Evolutionary conservation across 2,797 vertebrate species (phyloP), one percentile per base, ranked within the genome.

Genomic region (Girardinus metallicus): DNA sequence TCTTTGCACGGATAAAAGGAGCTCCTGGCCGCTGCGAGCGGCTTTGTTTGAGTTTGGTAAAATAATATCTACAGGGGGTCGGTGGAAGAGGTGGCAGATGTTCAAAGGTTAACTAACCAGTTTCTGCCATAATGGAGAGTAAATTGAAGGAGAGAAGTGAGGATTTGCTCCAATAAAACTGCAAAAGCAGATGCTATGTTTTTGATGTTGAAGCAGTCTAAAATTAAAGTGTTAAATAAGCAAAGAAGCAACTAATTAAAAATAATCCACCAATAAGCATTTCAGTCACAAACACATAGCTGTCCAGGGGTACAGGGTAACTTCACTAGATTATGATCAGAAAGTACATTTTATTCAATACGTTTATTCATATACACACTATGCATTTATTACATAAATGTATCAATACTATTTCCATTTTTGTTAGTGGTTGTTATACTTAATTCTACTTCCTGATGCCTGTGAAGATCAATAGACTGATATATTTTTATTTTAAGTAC

Each of bases 21-120:
- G 31, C 16, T 36, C 23, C 13, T 39, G 71, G 44, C 68, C 64
- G 43, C 70, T 74, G 78, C 66, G 34, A 46, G 73, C 51, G 77
- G 43, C n/a, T 44, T 72, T 80, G 76, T 73, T 80, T 78, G 34
- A 57, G 75, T 83, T 78, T 57, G 39, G 60, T 29, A 76, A 85
- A 76, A 51, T 74, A 43, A 55, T 64, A 83, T 83, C 84, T 51
- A 29, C 47, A 76, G 21, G 23, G 36, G 64, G 8, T 39, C 64
- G 11, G 64, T 2, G 21, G 21, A 55, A 75, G 74, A 79, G 70
- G 73, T 62, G 81, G 26, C 34, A 68, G n/a, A 43, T 21, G 77
- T 75, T 57, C 73, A 85, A 74, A 81, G 82, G 81, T 88, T 76
- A 87, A 89, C 74, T 44, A 23, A 71, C 36, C 64, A 41, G 75